Evolutionary conservation across 2,797 vertebrate genomes (phyloP), one percentile per base, ranked within the genome.

Genomic region (Sebastes trivittatus): DNA sequence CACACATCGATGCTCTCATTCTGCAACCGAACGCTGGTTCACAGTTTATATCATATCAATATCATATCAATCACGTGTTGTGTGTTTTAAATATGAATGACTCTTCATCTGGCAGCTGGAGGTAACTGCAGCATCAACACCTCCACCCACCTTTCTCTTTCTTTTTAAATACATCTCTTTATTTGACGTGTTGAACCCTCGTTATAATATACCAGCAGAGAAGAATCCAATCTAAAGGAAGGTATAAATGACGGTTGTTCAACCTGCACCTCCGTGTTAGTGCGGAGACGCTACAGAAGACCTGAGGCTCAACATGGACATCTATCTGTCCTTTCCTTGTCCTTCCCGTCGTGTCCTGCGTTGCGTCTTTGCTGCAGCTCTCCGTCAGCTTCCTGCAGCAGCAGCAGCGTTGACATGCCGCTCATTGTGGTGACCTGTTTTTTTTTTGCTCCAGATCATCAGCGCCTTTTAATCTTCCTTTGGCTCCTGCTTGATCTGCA

Each of bases 371-470:
- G 63, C 61, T 9, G 62, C 75, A 34, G 56, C 49, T 11, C 54
- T 49, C 42, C 25, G n/a, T 38, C 80, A 2, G 20, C 61, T 25
- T 69, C 76, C 60, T 70, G 63, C 78, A 10, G 32, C 23, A 3
- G 63, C 78, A 10, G 32, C 23, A 3, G 27, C 27, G 29, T 34
- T 27, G 34, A 2, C 61, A 13, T 20, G 75, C 29, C 7, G 25
- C 68, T 52, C 6, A 23, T 68, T 54, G 58, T 18, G 2, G 75
- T 89, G 88, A 92, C 89, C 90, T 86, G n/a, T 1, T 78, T 85
- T 69, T 27, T 36, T 27, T 8, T 46, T 23, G 27, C 58, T 78
- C 71, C 69, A 72, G n/a, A 42, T 82, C 82, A 23, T 59, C 72
- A 20, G 38, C 46, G 6, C 11, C 30, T 60, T 78, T 62, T 86